Base-by-base conservation (phyloP, 2,888 invertebrate species). In the Pyrochroa serraticornis region DNA sequence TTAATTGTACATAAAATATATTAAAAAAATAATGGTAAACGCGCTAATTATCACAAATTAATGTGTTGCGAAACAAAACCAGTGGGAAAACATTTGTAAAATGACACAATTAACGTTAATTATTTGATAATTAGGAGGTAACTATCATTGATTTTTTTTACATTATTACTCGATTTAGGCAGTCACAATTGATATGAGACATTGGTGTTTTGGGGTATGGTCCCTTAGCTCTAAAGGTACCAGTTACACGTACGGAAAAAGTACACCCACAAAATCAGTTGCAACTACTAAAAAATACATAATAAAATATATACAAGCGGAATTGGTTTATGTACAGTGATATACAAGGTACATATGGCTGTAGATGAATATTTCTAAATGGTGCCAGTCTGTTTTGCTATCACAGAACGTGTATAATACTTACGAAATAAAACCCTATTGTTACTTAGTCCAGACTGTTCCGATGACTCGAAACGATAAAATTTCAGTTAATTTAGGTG, bases 321-420 rank as follows among this genome's bases (percentile, higher is more conserved):
- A 51, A 51, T 41, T 41, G 9, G 41, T 36, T 50, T 41, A 42
- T 14, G 22, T 12, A 22, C 22, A 22, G 22, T 22, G 22, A 48
- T 52, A 48, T 52, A 56, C 50, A 57, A 41, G 30, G 31, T 36
- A 56, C 38, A 49, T 63, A 66, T 66, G 65, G 69, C 66, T 62
- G 60, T 63, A 57, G 55, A 62, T 60, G 63, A 64, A 69, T 66
- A 67, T 64, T 63, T 68, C 61, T 69, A 66, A 65, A 60, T 69
- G 69, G 75, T 76, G 76, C 76, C 77, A 77, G 77, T 77, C 77
- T 76, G 75, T 73, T 66, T 68, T 67, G 67, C 76, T 77, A 77
- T 77, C 77, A 77, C 77, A 77, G 77, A 75, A 76, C 65, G 72
- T 74, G 71, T 75, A 67, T 68, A 67, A 67, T 67, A 69, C 65